phyloP scores from a whole-genome alignment of 2,113 vertebrate species.

The Callaeas wilsoni region DNA sequence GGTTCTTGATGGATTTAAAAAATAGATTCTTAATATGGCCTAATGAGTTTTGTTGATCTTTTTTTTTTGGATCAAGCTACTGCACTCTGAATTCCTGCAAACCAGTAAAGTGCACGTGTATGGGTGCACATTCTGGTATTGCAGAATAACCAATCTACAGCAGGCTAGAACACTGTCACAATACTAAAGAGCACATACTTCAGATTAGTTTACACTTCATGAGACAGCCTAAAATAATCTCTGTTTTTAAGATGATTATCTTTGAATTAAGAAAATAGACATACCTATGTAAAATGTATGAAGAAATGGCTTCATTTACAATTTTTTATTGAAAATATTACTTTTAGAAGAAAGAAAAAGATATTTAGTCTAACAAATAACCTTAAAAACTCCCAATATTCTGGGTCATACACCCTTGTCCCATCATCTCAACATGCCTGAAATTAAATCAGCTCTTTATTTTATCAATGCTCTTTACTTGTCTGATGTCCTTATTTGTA shows the following conservation, averaged over 20 bases:
- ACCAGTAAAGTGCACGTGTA: not conserved
- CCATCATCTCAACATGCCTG: not conserved
- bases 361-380: not conserved
- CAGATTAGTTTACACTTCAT: not conserved
- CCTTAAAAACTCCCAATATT: accelerated
- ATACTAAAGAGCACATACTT: not conserved
- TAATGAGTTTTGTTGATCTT: not conserved
- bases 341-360: not conserved
- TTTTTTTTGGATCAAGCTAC: not conserved
- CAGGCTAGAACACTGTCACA: not conserved
- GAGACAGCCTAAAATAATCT: not conserved
- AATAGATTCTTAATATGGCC: not conserved
- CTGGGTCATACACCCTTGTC: not conserved
- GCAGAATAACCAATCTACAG: not conserved
- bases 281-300: not conserved
- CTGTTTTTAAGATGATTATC: not conserved
- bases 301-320: not conserved
- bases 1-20: not conserved
- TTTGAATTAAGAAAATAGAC: not conserved
- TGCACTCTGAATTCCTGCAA: not conserved
- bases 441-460: not conserved
- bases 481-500: not conserved
- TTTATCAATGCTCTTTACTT: not conserved
- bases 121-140: not conserved
- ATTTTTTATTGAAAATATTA: not conserved